These are phyloP conservation scores for Caenorhabditis latens DNA, from an alignment of 1,140 invertebrate species.

Conservation along the genomic window DNA sequence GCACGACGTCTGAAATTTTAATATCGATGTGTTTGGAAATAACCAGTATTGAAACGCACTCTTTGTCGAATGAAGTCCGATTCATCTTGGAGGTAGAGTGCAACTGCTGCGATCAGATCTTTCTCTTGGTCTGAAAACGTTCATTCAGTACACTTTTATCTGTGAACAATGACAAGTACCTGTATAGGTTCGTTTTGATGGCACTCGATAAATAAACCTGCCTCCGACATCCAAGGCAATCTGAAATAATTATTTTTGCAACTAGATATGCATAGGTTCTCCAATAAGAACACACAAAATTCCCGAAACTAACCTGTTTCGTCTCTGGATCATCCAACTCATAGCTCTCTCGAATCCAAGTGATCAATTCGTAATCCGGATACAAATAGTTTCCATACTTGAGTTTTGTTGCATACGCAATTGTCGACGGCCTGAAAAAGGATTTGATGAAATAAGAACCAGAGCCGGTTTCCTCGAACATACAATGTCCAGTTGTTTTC, in stretches of 20 bases:
- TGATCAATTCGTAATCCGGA: background rate
- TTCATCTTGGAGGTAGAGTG: conserved; percentile 1
- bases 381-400: background rate
- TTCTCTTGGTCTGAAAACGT: background rate
- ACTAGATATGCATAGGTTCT: background rate
- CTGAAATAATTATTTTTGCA: background rate
- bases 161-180: background rate
- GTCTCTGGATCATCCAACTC: conserved; percentile 32
- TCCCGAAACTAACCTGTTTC: background rate
- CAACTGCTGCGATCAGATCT: background rate
- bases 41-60: background rate
- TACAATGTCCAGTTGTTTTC: conserved; percentile 12
- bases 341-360: conserved; percentile 29
- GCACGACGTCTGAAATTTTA: background rate
- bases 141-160: background rate
- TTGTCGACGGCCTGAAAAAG: background rate
- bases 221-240: conserved; percentile 18
- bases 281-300: too few species aligned
- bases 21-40: background rate
- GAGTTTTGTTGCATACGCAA: conserved; percentile 32
- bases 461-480: background rate
- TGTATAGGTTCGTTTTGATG: background rate
- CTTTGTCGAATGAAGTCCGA: background rate
- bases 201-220: background rate
- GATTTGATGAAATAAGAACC: background rate